Evolutionary conservation across 2,797 vertebrate species (phyloP).

Genomic region (Cetoscarus ocellatus): DNA sequence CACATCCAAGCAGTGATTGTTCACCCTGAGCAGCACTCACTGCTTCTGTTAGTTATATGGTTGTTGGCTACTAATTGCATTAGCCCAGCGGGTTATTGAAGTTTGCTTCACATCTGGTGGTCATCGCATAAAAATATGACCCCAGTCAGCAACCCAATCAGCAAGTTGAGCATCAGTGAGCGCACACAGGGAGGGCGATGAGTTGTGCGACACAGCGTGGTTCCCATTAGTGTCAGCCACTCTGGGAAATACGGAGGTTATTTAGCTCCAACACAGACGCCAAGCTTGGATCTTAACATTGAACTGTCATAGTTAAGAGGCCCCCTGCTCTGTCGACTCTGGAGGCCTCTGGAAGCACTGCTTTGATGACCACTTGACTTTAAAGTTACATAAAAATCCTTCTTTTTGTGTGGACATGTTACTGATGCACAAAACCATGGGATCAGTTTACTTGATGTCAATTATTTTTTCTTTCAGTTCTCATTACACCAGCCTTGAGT

Average conservation of each 20-base stretch:
- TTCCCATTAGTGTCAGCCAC: constrained; percentile 79
- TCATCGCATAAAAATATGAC: constrained; percentile 69
- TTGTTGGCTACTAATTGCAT: constrained; percentile 79
- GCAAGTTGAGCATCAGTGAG: constrained; percentile 58
- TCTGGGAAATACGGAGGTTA: constrained; percentile 74
- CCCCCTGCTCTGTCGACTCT: constrained; percentile 37
- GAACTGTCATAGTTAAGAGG: constrained; percentile 55
- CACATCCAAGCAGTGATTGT: constrained; percentile 16
- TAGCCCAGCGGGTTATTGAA: constrained; percentile 78
- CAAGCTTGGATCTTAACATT: constrained; percentile 54
- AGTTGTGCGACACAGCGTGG: constrained; percentile 64
- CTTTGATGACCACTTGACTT: constrained; percentile 40
- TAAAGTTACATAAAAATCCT: constrained; percentile 12
- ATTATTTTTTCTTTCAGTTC: background rate
- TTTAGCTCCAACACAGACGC: constrained; percentile 60
- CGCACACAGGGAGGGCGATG: constrained; percentile 27
- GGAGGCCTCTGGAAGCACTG: constrained; percentile 25
- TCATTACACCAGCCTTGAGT: background rate
- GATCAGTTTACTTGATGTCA: background rate
- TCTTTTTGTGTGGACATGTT: constrained; percentile 9
- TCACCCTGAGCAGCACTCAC: constrained; percentile 44
- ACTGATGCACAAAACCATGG: background rate
- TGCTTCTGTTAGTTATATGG: constrained; percentile 72
- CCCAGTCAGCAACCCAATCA: constrained; percentile 67
- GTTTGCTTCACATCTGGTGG: constrained; percentile 72